These are phyloP conservation scores for Sarcophaga caerulescens DNA, from an alignment of 2,888 invertebrate genomes.

Conservation along the genomic window DNA sequence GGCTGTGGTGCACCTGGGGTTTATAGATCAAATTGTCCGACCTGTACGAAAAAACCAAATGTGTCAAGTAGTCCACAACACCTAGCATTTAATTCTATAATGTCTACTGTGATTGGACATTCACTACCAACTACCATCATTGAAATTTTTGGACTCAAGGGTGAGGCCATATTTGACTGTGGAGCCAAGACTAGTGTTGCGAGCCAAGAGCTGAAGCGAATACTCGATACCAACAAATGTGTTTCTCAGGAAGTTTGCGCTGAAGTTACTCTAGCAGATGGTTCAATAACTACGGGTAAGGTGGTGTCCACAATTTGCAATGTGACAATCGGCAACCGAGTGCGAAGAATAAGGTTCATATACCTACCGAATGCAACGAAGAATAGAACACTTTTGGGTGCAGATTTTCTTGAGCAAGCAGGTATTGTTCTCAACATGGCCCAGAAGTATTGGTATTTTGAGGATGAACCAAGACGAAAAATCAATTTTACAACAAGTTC, in stretches of 20 bases:
- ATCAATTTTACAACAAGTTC: constrained; percentile 3
- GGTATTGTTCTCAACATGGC: constrained; percentile 46
- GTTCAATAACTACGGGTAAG: not conserved
- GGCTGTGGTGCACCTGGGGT: constrained; percentile 29
- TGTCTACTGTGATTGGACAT: constrained; percentile 41
- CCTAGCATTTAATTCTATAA: constrained; percentile 33
- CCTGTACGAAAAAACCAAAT: constrained; percentile 3
- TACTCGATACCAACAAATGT: not conserved
- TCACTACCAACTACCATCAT: constrained; percentile 36
- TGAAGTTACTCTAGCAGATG: constrained; percentile 59
- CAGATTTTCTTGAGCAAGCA: constrained; percentile 44
- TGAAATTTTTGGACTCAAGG: constrained; percentile 17
- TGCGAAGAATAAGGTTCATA: constrained; percentile 2
- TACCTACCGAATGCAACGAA: constrained; percentile 11
- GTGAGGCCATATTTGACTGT: constrained; percentile 9
- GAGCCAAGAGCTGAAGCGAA: constrained; percentile 15
- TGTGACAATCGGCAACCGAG: not conserved
- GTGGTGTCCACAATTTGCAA: constrained; percentile 27
- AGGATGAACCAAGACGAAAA: constrained; percentile 1
- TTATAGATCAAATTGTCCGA: constrained; percentile 35
- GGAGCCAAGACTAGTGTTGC: constrained; percentile 49
- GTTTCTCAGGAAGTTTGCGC: constrained; percentile 7
- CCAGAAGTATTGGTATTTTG: constrained; percentile 35
- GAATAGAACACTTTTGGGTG: constrained; percentile 22
- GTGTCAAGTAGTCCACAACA: constrained; percentile 23